Evolutionary conservation across 2,797 vertebrate species (phyloP).

Genomic region (Cossypha polioptera): DNA sequence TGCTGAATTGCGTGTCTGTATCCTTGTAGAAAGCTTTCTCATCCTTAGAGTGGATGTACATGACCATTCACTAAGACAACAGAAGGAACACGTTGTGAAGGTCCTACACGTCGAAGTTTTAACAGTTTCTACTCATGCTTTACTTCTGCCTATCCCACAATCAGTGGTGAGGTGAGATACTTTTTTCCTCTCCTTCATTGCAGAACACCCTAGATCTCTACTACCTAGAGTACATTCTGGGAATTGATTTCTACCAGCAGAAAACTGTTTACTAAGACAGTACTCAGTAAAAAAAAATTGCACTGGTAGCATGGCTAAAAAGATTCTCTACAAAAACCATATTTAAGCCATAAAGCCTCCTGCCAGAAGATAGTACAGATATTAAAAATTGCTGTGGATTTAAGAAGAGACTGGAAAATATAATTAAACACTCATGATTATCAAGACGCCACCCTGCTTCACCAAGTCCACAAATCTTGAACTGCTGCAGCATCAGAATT

Average conservation of each 20-base stretch:
- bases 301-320: neutral
- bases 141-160: neutral
- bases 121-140: neutral
- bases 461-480: neutral
- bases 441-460: fast-evolving
- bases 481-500: neutral
- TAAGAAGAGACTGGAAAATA: neutral
- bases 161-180: neutral
- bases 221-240: neutral
- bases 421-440: neutral
- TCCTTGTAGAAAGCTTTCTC: neutral
- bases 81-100: neutral
- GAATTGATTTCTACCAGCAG: neutral
- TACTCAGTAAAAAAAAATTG: neutral
- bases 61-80: neutral
- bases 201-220: neutral
- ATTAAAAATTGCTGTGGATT: neutral
- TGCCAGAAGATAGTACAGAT: neutral
- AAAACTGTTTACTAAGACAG: neutral
- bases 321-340: neutral
- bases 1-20: neutral
- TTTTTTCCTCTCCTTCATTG: neutral
- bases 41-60: neutral
- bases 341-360: neutral
- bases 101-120: neutral